A percentile compares a stretch with the other conserved stretches of the same genome.
Evolutionary conservation across 1,140 invertebrate genomes (phyloP).

Genomic region (Harlomillsia oculata): DNA sequence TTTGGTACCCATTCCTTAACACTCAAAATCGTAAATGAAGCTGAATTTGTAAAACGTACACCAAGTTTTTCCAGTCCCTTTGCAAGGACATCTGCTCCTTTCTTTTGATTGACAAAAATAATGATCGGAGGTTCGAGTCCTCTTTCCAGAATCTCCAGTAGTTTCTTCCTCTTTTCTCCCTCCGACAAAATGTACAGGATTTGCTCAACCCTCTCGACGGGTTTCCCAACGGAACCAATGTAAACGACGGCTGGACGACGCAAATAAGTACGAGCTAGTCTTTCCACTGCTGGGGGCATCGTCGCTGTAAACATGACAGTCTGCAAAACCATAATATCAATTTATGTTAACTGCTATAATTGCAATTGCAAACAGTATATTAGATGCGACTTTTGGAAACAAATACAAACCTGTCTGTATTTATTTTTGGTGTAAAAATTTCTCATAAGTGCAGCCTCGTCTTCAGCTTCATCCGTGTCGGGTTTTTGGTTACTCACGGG

Average conservation of each 20-base stretch:
- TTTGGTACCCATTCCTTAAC: too few species aligned
- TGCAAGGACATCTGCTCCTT: slow-evolving; percentile 94
- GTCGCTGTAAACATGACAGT: slow-evolving; percentile 99
- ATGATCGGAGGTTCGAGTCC: slow-evolving; percentile 94
- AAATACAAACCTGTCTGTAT: slow-evolving; percentile 64
- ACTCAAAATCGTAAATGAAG: not conserved
- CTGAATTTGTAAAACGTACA: slow-evolving; percentile 43
- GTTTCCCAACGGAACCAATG: slow-evolving; percentile 96
- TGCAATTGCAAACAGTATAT: too few species aligned
- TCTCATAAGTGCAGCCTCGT: slow-evolving; percentile 76
- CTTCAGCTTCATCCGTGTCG: slow-evolving; percentile 95
- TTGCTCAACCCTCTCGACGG: slow-evolving; percentile 95
- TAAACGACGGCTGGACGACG: slow-evolving; percentile 94
- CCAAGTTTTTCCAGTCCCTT: slow-evolving; percentile 95
- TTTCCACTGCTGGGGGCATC: slow-evolving; percentile 96
- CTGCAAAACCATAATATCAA: slow-evolving; percentile 42
- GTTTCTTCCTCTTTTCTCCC: slow-evolving; percentile 82
- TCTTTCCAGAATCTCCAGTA: slow-evolving; percentile 73
- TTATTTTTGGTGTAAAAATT: slow-evolving; percentile 98
- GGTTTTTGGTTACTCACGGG: slow-evolving; percentile 98
- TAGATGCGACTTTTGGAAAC: not conserved
- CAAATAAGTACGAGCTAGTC: slow-evolving; percentile 87
- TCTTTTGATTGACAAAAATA: slow-evolving; percentile 99
- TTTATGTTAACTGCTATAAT: not conserved
- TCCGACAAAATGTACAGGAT: slow-evolving; percentile 92